Evolutionary conservation across 2,888 invertebrate genomes (phyloP).

Genomic region (Mystacides longicornis): DNA sequence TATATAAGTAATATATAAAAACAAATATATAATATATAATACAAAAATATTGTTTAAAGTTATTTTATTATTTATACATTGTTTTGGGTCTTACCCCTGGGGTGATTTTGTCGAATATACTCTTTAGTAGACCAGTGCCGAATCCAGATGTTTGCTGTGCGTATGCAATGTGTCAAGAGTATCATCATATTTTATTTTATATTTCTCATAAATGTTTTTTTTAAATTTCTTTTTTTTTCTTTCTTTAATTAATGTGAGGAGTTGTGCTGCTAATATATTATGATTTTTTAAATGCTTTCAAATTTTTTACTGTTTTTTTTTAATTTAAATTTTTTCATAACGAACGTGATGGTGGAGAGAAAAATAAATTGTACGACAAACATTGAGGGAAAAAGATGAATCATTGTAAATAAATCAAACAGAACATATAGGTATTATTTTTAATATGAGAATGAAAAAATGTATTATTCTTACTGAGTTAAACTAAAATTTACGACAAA

Average conservation of each 20-base stretch:
- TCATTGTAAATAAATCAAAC: too few species aligned
- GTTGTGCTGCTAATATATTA: not conserved
- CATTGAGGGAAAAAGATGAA: too few species aligned
- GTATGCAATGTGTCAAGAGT: conserved; percentile 27
- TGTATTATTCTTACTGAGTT: too few species aligned
- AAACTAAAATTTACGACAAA: too few species aligned
- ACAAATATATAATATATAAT: not conserved
- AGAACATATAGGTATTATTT: too few species aligned
- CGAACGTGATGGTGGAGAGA: too few species aligned
- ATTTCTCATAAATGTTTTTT: not conserved
- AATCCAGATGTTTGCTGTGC: conserved; percentile 50
- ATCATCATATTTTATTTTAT: conserved; percentile 8
- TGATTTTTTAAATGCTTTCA: not conserved
- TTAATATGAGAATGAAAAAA: too few species aligned
- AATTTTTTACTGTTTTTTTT: not conserved
- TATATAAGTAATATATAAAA: not conserved
- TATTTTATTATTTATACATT: not conserved
- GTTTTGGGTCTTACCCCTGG: conserved; percentile 44
- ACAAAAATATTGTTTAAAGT: not conserved
- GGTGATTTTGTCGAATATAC: conserved; percentile 55
- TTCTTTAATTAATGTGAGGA: not conserved
- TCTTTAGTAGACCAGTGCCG: conserved; percentile 54
- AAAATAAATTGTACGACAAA: too few species aligned
- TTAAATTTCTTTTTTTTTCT: not conserved
- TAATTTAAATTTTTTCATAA: not conserved